Conservation (phyloP, 1,140 invertebrate genomes). For the Battus philenor region DNA sequence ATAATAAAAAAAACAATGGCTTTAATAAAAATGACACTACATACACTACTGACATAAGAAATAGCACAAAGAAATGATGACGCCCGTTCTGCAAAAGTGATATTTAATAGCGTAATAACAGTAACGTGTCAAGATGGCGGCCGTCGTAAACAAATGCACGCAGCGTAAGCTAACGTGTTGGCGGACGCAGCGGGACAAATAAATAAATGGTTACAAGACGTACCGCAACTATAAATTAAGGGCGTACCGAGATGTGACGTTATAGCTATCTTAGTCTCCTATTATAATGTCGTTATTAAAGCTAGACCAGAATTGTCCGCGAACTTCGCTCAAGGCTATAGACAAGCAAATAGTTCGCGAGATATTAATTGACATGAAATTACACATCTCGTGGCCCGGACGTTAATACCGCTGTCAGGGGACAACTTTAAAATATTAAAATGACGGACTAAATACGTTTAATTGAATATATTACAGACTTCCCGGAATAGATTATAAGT, state of each 20-base stretch:
- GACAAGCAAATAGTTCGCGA: not conserved
- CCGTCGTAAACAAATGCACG: conserved; percentile 14
- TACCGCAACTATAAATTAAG: conserved; percentile 18
- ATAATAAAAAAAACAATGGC: too few species aligned
- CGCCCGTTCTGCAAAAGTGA: conserved; percentile 5
- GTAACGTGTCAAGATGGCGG: conserved; percentile 12
- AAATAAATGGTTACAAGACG: conserved; percentile 21
- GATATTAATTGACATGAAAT: not conserved
- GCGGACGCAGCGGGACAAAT: conserved; percentile 20
- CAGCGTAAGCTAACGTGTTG: conserved; percentile 15
- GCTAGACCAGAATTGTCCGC: conserved; percentile 1
- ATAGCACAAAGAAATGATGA: conserved; percentile 11
- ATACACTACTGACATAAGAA: too few species aligned
- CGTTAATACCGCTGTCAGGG: not conserved
- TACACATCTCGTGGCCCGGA: not conserved
- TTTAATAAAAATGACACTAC: too few species aligned
- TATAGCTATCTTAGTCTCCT: conserved; percentile 2
- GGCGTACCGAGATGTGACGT: not conserved
- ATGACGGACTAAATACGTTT: not conserved
- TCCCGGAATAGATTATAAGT: too few species aligned
- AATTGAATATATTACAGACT: too few species aligned
- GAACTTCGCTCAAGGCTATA: not conserved
- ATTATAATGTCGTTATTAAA: conserved; percentile 5
- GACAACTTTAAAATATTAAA: not conserved
- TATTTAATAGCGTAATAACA: conserved; percentile 14